phyloP scores from a whole-genome alignment of 2,797 vertebrate genomes.

The Ciconia nigra region DNA sequence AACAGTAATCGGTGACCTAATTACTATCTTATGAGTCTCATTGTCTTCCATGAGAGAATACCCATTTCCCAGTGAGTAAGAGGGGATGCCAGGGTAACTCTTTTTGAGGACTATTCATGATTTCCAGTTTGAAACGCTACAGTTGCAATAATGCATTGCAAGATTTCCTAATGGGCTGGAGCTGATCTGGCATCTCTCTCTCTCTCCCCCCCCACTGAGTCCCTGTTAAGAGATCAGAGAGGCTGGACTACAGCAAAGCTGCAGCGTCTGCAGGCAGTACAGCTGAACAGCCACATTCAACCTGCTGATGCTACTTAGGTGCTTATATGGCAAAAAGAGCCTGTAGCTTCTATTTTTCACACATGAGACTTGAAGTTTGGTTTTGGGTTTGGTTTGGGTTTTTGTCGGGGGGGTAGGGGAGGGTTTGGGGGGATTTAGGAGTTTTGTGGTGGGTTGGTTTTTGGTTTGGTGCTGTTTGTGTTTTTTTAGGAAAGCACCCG shows the following conservation, averaged over 20 bases:
- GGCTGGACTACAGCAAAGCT: neutral
- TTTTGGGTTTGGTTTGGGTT: neutral
- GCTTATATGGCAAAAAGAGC: neutral
- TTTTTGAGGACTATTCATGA: neutral
- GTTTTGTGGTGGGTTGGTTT: neutral
- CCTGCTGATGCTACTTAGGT: neutral
- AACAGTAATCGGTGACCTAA: neutral
- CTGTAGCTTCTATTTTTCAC: neutral
- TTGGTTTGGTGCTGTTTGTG: neutral
- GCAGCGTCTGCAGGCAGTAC: neutral
- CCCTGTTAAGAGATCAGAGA: neutral
- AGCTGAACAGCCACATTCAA: neutral
- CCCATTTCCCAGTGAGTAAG: neutral
- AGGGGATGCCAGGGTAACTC: neutral
- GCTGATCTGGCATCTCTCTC: neutral
- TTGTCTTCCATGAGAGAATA: neutral
- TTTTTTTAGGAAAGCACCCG: neutral
- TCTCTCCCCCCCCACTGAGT: neutral
- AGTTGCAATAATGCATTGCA: neutral
- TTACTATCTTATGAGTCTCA: neutral
- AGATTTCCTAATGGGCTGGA: neutral
- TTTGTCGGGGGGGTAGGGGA: rapidly evolving
- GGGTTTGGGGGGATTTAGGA: neutral
- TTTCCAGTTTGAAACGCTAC: neutral
- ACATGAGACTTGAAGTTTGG: neutral